Evolutionary conservation across 2,888 invertebrate species (phyloP), one percentile per base, ranked within the genome.

Genomic region (Micoletzkya japonica): DNA sequence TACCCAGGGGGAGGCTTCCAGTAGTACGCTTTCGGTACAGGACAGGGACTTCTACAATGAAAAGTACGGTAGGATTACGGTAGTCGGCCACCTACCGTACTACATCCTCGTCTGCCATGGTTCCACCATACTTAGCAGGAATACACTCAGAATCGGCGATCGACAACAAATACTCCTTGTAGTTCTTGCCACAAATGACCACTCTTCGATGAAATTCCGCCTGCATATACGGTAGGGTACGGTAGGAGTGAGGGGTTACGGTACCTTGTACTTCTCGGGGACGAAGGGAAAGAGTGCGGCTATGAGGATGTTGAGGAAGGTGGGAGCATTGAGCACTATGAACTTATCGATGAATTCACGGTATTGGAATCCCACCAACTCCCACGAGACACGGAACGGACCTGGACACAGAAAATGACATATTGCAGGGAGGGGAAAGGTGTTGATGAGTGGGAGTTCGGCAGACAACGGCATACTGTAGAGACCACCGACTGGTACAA

Each of bases 51-150:
- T 24, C 73, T 74, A 30, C 0, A 73, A 54, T n/a, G 39, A 39
- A 24, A 34, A 17, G 54, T 14, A 57, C 7, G 36, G n/a, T n/a
- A n/a, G n/a, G 2, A 32, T 36, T 37, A 34, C 30, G 0, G 37
- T 50, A 58, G 34, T 24, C 37, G 26, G 20, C n/a, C 24, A 28
- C 60, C 26, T 28, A 68, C 71, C 52, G 67, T 6, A 74, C 60
- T 17, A 72, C 74, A 32, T 71, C 54, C 10, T 61, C 70, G 58
- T 78, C 77, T 4, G 72, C 57, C 63, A 81, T 69, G 6, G 72
- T 74, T 49, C 81, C 81, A 30, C 81, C 81, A 70, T 78, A 81
- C 61, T 76, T 74, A 32, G 73, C 74, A 4, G 81, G 81, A 26
- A 81, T 72, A 49, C 74, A 73, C 2, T 77, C 77, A 17, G 71